Percentiles rank a stretch among this genome's conserved stretches.
These are phyloP conservation scores for Philotrypesis tridentata DNA, from an alignment of 1,140 invertebrate genomes.

Conservation along the genomic window DNA sequence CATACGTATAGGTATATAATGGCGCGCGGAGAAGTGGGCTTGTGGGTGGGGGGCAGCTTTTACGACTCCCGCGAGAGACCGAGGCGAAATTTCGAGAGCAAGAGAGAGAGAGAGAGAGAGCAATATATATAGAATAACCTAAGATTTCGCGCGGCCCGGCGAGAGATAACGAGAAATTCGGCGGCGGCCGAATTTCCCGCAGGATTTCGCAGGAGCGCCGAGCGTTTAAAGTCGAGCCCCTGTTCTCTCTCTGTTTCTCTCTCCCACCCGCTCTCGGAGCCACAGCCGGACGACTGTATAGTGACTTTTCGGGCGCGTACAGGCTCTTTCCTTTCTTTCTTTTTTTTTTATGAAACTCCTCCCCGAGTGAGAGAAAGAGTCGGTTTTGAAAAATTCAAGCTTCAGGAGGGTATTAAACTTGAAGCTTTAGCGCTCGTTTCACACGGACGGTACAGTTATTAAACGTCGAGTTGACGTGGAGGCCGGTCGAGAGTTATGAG, in stretches of 20 bases:
- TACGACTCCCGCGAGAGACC: slow-evolving; percentile 38
- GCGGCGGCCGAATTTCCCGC: slow-evolving; percentile 59
- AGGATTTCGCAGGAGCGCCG: slow-evolving; percentile 50
- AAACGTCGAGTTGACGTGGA: too few relatives aligned
- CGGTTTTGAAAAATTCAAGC: neutral
- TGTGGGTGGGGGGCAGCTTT: neutral
- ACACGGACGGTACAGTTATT: neutral
- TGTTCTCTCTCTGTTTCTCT: too few relatives aligned
- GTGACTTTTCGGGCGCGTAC: neutral
- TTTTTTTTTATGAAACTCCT: too few relatives aligned
- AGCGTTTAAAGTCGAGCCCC: neutral
- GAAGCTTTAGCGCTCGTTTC: neutral
- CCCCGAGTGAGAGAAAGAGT: neutral
- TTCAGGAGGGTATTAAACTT: neutral
- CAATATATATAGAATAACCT: too few relatives aligned
- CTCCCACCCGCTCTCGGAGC: neutral
- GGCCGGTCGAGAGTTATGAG: too few relatives aligned
- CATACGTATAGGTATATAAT: neutral
- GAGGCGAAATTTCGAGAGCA: slow-evolving; percentile 31
- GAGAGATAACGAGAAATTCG: slow-evolving; percentile 62
- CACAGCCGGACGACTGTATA: neutral
- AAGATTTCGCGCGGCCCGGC: slow-evolving; percentile 55
- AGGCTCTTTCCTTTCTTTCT: neutral
- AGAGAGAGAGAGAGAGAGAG: slow-evolving; percentile 40
- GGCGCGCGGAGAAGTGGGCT: too few relatives aligned